Evolutionary conservation across 2,888 invertebrate species (phyloP).

Genomic region (Cataglyphis albicans): DNA sequence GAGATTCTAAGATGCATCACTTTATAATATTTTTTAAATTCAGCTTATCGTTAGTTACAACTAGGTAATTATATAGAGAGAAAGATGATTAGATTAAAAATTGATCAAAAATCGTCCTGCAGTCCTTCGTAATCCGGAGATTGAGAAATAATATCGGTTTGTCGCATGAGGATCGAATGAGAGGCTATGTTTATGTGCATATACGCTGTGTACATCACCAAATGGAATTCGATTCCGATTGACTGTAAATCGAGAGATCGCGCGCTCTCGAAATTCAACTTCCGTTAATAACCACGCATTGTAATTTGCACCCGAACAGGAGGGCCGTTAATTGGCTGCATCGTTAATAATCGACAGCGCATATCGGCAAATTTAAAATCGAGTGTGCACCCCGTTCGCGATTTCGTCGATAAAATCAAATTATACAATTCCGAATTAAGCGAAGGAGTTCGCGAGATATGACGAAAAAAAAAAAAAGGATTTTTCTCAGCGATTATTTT

Average conservation of each 20-base stretch:
- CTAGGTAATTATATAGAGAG: background rate
- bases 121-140: background rate
- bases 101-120: background rate
- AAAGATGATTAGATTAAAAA: background rate
- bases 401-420: background rate
- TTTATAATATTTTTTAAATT: background rate
- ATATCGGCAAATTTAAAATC: background rate
- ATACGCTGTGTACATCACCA: background rate
- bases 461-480: background rate
- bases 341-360: constrained; percentile 13
- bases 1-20: background rate
- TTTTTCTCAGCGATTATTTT: background rate
- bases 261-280: constrained; percentile 24
- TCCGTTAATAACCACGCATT: constrained; percentile 37
- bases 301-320: constrained; percentile 27
- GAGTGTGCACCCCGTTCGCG: background rate
- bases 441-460: background rate
- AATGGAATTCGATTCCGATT: constrained; percentile 11
- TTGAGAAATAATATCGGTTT: background rate
- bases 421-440: background rate
- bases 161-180: background rate
- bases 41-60: background rate
- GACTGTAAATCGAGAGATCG: constrained; percentile 17
- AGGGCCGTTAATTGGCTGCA: background rate
- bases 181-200: background rate